These are phyloP conservation scores for Menura novaehollandiae DNA, from an alignment of 2,113 vertebrate species.

Conservation along the genomic window DNA sequence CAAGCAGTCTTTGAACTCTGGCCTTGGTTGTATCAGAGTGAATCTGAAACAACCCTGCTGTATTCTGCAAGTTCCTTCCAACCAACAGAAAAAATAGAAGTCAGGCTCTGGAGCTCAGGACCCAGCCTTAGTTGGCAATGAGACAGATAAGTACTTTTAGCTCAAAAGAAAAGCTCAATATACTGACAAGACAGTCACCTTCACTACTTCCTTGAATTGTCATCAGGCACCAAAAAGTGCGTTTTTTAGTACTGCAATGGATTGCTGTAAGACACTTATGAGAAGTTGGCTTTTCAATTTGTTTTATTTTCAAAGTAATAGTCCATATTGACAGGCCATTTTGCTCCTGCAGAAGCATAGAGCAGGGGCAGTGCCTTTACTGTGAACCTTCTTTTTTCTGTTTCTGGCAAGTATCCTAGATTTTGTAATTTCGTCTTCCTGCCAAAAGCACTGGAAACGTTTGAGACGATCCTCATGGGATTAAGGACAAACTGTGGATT, in stretches of 20 bases:
- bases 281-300: not conserved
- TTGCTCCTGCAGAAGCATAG: not conserved
- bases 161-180: not conserved
- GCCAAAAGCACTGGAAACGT: conserved; percentile 46
- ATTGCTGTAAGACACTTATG: not conserved
- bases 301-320: not conserved
- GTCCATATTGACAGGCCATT: not conserved
- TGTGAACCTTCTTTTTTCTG: not conserved
- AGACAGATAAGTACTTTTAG: not conserved
- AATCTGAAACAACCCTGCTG: not conserved
- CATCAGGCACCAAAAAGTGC: not conserved
- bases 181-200: not conserved
- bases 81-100: not conserved
- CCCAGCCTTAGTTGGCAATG: not conserved
- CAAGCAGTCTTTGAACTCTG: not conserved
- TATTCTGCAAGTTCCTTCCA: not conserved
- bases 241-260: not conserved
- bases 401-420: conserved; percentile 23
- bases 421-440: conserved; percentile 41
- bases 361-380: not conserved
- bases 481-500: conserved; percentile 44
- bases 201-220: not conserved
- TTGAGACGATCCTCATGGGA: conserved; percentile 26
- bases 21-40: not conserved
- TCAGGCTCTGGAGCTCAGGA: not conserved